Base-by-base conservation (phyloP, 2,113 vertebrate genomes). In the Epinephelus cyanopodus region DNA sequence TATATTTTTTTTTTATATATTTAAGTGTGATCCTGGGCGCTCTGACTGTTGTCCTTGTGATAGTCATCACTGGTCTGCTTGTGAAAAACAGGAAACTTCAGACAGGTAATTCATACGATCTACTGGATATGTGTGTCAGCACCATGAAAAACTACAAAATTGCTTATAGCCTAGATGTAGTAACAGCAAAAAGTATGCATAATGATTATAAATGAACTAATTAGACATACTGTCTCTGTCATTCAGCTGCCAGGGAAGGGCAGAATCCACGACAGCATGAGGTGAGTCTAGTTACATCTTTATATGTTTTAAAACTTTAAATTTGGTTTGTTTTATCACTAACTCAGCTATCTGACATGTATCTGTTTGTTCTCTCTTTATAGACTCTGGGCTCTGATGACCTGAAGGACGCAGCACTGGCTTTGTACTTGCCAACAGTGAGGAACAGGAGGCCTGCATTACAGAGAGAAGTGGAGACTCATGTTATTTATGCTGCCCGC, bases 401-500 rank as follows among this genome's bases (percentile, higher is more conserved):
- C 2, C 56, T 85, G 75, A 79, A 69, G 50, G 82, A 87, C 2
- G 67, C 75, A 1, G 65, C 82, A 13, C 14, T 87, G 27, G 50
- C 23, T 21, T 65, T 87, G 33, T 8, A 1, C 45, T 45, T 2
- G 19, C 10, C 12, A 6, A 37, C 19, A 21, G 73, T 37, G 66
- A 0, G 0, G 13, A 39, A 68, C 64, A 50, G 62, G 54, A 57
- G 33, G 6, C 33, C 33, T 37, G 33, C 33, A 37, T 37, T 6
- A 37, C 33, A 37, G 33, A 23, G 37, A 66, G 18, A 63, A 9
- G 0, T 0, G 37, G 57, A 83, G 68, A 13, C 80, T 12, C 61
- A 73, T 23, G 78, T 79, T 27, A 19, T 87, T 18, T 87, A 87
- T 25, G 61, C 82, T 77, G 42, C 77, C 13, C 67, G 70, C 47